These are phyloP conservation scores for Fissipunctia ypsillon DNA, from an alignment of 2,888 invertebrate species.

Conservation along the genomic window DNA sequence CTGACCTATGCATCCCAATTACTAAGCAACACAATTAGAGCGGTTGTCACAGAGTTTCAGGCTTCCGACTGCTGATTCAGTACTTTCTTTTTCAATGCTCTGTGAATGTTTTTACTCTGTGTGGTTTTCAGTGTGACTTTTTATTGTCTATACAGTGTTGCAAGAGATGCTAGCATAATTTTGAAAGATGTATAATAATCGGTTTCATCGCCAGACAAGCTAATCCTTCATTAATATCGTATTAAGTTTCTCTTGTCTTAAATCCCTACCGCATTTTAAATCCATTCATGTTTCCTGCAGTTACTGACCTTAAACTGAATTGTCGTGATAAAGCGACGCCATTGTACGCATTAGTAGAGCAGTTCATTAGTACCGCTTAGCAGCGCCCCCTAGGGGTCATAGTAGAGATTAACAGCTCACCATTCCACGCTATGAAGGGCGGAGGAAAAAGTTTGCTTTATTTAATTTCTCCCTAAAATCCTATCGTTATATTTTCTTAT, in stretches of 20 bases:
- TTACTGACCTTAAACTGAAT: constrained; percentile 24
- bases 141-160: neutral
- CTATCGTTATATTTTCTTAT: neutral
- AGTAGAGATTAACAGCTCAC: constrained; percentile 46
- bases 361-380: constrained; percentile 53
- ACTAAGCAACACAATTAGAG: constrained; percentile 9
- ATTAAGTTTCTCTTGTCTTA: neutral
- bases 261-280: constrained; percentile 20
- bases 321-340: constrained; percentile 36
- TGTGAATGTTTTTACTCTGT: neutral
- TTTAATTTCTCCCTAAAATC: neutral
- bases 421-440: neutral
- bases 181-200: neutral
- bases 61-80: neutral
- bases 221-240: constrained; percentile 1
- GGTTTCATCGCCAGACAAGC: neutral
- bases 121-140: neutral
- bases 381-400: constrained; percentile 23
- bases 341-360: constrained; percentile 49
- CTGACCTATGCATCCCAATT: constrained; percentile 13
- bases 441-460: neutral
- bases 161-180: neutral
- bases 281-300: constrained; percentile 27
- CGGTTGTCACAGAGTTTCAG: neutral
- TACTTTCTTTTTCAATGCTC: neutral